Conservation (phyloP, 1,140 invertebrate genomes). For the Holotrichia oblita region DNA sequence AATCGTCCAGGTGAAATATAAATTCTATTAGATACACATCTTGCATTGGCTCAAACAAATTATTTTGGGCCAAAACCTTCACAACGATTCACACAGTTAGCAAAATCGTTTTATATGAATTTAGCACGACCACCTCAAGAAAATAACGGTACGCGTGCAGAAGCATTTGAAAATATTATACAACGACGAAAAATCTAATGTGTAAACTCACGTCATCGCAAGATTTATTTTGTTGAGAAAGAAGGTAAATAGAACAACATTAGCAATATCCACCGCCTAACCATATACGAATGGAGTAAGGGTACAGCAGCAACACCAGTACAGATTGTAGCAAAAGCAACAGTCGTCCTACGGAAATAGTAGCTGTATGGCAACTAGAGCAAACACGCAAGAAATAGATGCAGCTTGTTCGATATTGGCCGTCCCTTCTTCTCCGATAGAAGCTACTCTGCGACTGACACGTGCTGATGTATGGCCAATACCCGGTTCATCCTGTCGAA, state of each 20-base stretch:
- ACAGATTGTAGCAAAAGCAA: not conserved
- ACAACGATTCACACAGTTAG: no score
- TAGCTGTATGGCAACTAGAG: not conserved
- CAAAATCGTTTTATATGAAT: no score
- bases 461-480: constrained; percentile 15
- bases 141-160: no score
- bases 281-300: not conserved
- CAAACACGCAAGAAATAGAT: not conserved
- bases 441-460: not conserved
- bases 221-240: not conserved
- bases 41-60: no score
- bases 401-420: not conserved
- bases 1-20: no score
- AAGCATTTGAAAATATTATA: no score
- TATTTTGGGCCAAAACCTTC: no score
- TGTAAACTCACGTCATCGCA: no score
- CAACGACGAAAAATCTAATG: no score
- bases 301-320: not conserved
- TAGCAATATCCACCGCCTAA: not conserved
- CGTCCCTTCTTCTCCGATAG: not conserved
- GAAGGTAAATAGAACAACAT: constrained; percentile 15
- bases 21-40: no score
- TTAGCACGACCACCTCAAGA: no score
- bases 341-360: not conserved
- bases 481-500: constrained; percentile 19